Conservation (phyloP, 2,113 vertebrate genomes). For the Cranoglanis bouderius region DNA sequence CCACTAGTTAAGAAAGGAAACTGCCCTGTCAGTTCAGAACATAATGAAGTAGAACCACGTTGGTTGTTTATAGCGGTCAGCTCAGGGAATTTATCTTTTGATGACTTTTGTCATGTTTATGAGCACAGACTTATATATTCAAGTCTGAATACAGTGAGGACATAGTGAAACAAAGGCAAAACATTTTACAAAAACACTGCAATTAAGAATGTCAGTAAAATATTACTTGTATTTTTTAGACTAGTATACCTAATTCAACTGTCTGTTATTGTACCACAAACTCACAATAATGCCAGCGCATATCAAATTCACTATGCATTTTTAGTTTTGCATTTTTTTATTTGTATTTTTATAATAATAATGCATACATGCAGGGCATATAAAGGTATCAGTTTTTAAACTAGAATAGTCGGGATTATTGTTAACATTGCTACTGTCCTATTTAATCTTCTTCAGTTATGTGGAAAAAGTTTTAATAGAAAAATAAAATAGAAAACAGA, state of each 20-base stretch:
- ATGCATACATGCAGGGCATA: not conserved
- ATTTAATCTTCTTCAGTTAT: not conserved
- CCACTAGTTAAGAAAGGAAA: not conserved
- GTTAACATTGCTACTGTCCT: not conserved
- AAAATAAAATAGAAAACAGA: conserved; percentile 8
- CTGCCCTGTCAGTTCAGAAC: too few species aligned
- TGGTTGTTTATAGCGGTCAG: not conserved
- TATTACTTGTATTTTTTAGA: not conserved
- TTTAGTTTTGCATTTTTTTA: not conserved
- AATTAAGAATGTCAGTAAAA: not conserved
- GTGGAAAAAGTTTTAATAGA: not conserved
- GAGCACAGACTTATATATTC: too few species aligned
- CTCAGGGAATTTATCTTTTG: too few species aligned
- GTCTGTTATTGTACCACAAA: not conserved
- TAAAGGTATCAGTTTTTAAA: not conserved
- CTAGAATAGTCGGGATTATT: not conserved
- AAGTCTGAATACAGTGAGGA: too few species aligned
- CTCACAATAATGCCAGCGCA: not conserved
- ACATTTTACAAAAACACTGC: not conserved
- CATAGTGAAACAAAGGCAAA: too few species aligned
- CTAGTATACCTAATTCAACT: not conserved
- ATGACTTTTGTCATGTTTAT: too few species aligned
- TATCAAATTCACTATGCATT: not conserved
- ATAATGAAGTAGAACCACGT: not conserved
- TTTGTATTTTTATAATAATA: too few species aligned